A percentile compares a stretch with the other conserved stretches of the same genome.
Evolutionary conservation across 2,888 invertebrate genomes (phyloP).

Genomic region (Meganola albula): DNA sequence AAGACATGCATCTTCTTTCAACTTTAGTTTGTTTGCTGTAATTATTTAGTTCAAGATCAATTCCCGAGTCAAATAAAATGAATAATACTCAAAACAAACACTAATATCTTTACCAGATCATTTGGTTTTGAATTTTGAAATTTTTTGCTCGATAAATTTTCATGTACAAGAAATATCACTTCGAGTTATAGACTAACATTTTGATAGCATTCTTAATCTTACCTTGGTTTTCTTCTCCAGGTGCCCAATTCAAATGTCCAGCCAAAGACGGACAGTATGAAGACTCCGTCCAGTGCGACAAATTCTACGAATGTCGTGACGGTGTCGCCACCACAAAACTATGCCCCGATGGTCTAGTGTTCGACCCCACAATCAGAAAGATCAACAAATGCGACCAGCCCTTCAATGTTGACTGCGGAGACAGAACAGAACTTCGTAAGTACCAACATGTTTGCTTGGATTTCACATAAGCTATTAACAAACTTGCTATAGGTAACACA

Average conservation of each 20-base stretch:
- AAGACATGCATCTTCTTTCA: too few species aligned
- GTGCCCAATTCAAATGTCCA: constrained; percentile 85
- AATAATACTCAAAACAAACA: too few species aligned
- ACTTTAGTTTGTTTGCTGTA: too few species aligned
- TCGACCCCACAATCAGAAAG: constrained; percentile 90
- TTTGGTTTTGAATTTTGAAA: constrained; percentile 6
- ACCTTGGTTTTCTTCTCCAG: constrained; percentile 35
- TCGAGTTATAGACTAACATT: too few species aligned
- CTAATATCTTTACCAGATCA: too few species aligned
- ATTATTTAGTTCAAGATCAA: too few species aligned
- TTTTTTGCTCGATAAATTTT: constrained; percentile 1
- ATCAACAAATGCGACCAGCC: constrained; percentile 95
- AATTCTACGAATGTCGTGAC: constrained; percentile 88
- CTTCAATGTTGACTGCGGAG: constrained; percentile 94
- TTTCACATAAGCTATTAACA: too few species aligned
- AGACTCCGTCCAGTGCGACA: constrained; percentile 90
- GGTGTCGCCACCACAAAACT: constrained; percentile 84
- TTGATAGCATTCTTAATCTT: too few species aligned
- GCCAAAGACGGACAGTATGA: constrained; percentile 87
- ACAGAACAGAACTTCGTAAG: constrained; percentile 93
- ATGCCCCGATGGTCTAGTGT: constrained; percentile 93
- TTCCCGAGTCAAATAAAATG: too few species aligned
- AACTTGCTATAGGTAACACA: too few species aligned
- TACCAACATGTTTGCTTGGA: too few species aligned
- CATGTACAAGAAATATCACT: constrained; percentile 4